Evolutionary conservation across 30 jellyfish, hydroid and myxozoan species (phyloP).

Genomic region (Sanderia malayensis): DNA sequence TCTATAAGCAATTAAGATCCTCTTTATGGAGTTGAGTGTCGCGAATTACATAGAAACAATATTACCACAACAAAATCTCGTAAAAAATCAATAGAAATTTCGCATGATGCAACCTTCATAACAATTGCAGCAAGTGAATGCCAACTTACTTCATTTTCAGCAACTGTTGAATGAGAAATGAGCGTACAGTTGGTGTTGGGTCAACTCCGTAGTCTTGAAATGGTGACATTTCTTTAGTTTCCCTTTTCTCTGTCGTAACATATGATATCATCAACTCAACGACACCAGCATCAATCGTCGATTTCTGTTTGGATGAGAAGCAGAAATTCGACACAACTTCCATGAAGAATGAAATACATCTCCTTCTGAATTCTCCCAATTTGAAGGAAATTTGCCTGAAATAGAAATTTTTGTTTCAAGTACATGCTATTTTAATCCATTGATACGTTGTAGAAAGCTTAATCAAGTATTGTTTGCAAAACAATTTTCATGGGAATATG

Average conservation of each 20-base stretch:
- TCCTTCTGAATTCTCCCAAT: slow-evolving; percentile 35
- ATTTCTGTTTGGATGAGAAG: slow-evolving; percentile 33
- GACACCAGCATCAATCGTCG: slow-evolving; percentile 16
- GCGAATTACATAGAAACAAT: too few relatives aligned
- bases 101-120: too few relatives aligned
- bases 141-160: slow-evolving; percentile 31
- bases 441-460: too few relatives aligned
- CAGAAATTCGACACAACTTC: slow-evolving; percentile 60
- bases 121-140: too few relatives aligned
- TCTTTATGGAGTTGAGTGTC: background rate
- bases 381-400: slow-evolving; percentile 18
- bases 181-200: slow-evolving; percentile 72
- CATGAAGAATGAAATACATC: slow-evolving; percentile 54
- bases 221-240: slow-evolving; percentile 66
- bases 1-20: slow-evolving; percentile 1
- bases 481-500: too few relatives aligned
- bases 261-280: slow-evolving; percentile 52
- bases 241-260: slow-evolving; percentile 26
- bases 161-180: slow-evolving; percentile 70
- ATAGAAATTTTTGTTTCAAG: background rate
- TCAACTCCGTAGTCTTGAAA: slow-evolving; percentile 72
- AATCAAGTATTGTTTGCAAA: too few relatives aligned
- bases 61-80: too few relatives aligned
- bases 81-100: too few relatives aligned
- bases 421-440: background rate